Percentiles rank a stretch among this genome's conserved stretches.
Conservation (phyloP, 1,140 invertebrate genomes). For the Thaumatotibia leucotreta region DNA sequence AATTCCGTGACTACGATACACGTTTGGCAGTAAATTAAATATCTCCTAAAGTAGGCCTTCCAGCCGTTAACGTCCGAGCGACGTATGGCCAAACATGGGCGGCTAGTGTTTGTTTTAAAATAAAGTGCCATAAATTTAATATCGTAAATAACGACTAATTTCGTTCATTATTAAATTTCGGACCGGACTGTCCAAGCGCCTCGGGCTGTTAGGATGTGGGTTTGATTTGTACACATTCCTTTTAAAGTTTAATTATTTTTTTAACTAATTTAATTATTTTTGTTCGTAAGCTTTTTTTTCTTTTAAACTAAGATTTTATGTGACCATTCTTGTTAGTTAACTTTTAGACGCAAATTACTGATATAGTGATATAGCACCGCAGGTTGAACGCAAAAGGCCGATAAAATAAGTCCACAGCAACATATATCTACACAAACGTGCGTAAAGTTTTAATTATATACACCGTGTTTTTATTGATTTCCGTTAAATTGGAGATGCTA, state of each 20-base stretch:
- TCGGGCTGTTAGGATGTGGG: constrained; percentile 16
- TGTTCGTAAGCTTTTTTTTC: no score
- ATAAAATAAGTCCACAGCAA: no score
- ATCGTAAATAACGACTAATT: constrained; percentile 39
- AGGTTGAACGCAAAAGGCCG: no score
- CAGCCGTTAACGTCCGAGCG: constrained; percentile 23
- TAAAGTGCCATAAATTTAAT: constrained; percentile 32
- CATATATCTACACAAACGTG: no score
- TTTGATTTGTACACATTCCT: constrained; percentile 21
- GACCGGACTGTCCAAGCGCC: constrained; percentile 18
- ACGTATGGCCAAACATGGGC: constrained; percentile 20
- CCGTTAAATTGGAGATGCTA: no score
- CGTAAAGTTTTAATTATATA: no score
- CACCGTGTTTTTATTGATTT: no score
- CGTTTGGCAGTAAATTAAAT: constrained; percentile 33
- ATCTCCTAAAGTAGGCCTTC: constrained; percentile 27
- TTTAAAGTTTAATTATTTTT: constrained; percentile 4
- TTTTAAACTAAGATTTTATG: no score
- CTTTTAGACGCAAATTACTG: no score
- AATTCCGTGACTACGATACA: constrained; percentile 13
- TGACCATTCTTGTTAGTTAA: no score
- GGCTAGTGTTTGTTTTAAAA: constrained; percentile 37
- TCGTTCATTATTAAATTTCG: constrained; percentile 41
- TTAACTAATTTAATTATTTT: constrained; percentile 17
- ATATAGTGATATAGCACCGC: no score